These are phyloP conservation scores for Typhlichthys subterraneus DNA, from an alignment of 2,797 vertebrate genomes.

Conservation along the genomic window DNA sequence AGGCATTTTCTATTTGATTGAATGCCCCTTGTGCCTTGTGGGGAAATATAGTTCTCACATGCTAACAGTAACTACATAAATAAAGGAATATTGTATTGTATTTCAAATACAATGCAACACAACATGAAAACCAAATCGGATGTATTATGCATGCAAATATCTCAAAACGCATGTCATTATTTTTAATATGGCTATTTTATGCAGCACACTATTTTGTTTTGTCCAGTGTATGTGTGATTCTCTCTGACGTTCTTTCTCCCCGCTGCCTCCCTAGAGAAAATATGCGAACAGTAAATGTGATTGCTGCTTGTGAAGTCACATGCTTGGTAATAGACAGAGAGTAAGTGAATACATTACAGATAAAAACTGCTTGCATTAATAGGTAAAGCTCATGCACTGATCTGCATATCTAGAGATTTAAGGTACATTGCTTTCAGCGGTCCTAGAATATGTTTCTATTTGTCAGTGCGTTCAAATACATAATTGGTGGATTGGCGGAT, in stretches of 20 bases:
- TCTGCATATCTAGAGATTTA: background rate
- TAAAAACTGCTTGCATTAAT: background rate
- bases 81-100: too few relatives aligned
- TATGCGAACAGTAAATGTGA: conserved; percentile 54
- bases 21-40: too few relatives aligned
- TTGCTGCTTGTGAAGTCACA: conserved; percentile 67
- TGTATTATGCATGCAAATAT: too few relatives aligned
- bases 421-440: background rate
- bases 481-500: conserved; percentile 52
- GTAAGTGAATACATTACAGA: conserved; percentile 55
- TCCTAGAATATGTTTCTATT: conserved; percentile 6
- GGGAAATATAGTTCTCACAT: too few relatives aligned
- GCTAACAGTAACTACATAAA: too few relatives aligned
- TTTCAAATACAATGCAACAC: too few relatives aligned
- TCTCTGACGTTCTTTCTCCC: conserved; percentile 10
- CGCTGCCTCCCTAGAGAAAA: conserved; percentile 63
- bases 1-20: background rate
- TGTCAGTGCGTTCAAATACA: conserved; percentile 68
- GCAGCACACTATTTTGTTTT: too few relatives aligned
- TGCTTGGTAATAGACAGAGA: conserved; percentile 75
- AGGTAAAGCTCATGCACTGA: background rate
- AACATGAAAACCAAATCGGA: too few relatives aligned
- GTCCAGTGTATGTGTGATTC: too few relatives aligned
- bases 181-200: too few relatives aligned
- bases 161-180: too few relatives aligned